Percentiles rank a stretch among this genome's conserved stretches.
Conservation (phyloP, 2,888 invertebrate genomes). For the Lamellibrachia columna region DNA sequence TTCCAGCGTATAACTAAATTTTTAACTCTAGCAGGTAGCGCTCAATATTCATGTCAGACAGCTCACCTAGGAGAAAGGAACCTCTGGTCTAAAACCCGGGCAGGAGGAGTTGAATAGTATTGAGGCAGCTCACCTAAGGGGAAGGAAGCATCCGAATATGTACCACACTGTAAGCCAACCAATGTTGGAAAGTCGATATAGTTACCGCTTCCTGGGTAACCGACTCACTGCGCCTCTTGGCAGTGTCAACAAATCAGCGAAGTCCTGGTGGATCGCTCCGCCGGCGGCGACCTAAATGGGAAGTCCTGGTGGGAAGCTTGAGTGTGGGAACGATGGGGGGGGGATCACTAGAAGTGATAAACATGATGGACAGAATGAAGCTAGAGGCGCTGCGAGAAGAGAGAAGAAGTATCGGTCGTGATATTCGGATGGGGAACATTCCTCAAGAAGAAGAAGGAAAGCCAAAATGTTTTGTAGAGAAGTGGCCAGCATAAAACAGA, state of each 20-base stretch:
- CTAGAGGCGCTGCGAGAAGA: neutral
- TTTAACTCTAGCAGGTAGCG: no score
- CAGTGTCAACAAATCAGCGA: neutral
- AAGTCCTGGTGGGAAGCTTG: neutral
- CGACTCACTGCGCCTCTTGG: no score
- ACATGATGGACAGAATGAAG: neutral
- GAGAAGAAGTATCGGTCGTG: neutral
- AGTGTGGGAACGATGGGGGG: neutral
- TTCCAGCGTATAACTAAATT: no score
- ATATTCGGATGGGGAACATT: no score
- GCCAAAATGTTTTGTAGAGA: no score
- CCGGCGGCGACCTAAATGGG: neutral
- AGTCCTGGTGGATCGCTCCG: neutral
- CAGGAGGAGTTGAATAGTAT: neutral
- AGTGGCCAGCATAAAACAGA: no score
- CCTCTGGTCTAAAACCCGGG: neutral
- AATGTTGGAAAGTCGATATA: neutral
- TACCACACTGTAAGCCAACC: neutral
- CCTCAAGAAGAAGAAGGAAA: no score
- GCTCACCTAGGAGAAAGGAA: neutral
- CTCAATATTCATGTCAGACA: no score
- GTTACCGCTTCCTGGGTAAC: neutral
- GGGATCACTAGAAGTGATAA: neutral
- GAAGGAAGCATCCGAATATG: neutral
- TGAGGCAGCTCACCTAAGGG: neutral